These are phyloP conservation scores for Hyperoodon ampullatus DNA, from an alignment of 2,113 vertebrate species.

Conservation along the genomic window DNA sequence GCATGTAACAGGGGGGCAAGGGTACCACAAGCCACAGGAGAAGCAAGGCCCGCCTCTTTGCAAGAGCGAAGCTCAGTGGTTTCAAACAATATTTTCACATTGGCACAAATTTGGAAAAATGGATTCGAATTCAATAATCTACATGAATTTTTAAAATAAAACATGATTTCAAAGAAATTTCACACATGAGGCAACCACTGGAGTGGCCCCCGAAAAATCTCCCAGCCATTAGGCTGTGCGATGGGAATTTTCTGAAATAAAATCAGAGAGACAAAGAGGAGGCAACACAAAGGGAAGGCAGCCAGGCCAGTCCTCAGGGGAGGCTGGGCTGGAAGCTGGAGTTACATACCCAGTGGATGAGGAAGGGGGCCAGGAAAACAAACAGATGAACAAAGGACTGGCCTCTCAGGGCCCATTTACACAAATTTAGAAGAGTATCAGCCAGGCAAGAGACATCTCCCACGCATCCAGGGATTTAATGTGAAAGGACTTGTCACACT, in stretches of 20 bases:
- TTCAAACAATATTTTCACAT: background rate
- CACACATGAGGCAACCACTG: background rate
- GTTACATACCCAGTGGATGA: background rate
- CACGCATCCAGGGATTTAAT: background rate
- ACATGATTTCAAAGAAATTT: conserved; percentile 11
- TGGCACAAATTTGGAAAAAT: conserved; percentile 5
- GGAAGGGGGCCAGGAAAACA: background rate
- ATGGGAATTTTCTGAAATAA: background rate
- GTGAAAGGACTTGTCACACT: background rate
- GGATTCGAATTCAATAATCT: background rate
- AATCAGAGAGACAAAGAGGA: background rate
- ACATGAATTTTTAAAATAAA: background rate
- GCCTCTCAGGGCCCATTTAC: background rate
- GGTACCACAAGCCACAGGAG: background rate
- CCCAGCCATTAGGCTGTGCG: background rate
- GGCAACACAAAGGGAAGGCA: too few relatives aligned
- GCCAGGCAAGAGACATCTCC: background rate
- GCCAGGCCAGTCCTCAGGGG: background rate
- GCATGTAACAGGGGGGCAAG: too few relatives aligned
- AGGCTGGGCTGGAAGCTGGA: background rate
- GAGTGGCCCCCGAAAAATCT: background rate
- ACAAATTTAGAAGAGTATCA: background rate
- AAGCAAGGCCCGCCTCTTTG: background rate
- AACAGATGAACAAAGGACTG: background rate
- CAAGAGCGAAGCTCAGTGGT: background rate